phyloP scores from a whole-genome alignment of 2,113 vertebrate species.

The Actinemys pallida region DNA sequence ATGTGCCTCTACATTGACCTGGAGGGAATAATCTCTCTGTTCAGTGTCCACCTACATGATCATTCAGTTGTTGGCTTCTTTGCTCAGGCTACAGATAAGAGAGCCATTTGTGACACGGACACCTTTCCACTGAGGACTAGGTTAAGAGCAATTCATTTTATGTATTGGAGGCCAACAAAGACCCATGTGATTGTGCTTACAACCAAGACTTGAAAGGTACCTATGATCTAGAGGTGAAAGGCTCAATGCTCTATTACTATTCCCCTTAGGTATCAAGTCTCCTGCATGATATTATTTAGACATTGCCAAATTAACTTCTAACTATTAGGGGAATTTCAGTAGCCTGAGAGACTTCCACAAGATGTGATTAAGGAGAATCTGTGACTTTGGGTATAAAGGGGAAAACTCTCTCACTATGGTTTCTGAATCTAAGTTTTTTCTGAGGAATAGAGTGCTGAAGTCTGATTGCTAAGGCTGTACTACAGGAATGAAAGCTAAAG shows the following conservation, averaged over 20 bases:
- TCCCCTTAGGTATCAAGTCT: constrained; percentile 8
- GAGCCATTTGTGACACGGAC: constrained; percentile 40
- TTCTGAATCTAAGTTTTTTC: constrained; percentile 78
- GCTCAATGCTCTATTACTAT: constrained; percentile 26
- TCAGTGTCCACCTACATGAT: background rate
- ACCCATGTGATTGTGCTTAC: constrained; percentile 3
- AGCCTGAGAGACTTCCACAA: constrained; percentile 71
- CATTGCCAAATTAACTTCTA: constrained; percentile 58
- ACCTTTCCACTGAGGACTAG: constrained; percentile 10
- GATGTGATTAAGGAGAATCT: constrained; percentile 47
- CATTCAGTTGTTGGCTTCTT: constrained; percentile 33
- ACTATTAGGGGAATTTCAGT: constrained; percentile 56
- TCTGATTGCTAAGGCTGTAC: constrained; percentile 76
- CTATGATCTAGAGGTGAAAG: background rate
- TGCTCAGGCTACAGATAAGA: constrained; percentile 13
- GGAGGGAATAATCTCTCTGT: constrained; percentile 16
- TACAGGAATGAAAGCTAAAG: constrained; percentile 78
- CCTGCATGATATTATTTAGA: constrained; percentile 26
- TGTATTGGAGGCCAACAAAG: constrained; percentile 32
- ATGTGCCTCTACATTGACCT: constrained; percentile 6
- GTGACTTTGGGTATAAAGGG: constrained; percentile 57
- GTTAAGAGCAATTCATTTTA: constrained; percentile 39
- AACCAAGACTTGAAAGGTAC: background rate
- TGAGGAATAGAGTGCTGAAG: constrained; percentile 70
- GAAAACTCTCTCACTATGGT: constrained; percentile 63